Conservation (phyloP, 37 sponge, comb jelly and placozoan genomes). For the Lycopodina hypogea region DNA sequence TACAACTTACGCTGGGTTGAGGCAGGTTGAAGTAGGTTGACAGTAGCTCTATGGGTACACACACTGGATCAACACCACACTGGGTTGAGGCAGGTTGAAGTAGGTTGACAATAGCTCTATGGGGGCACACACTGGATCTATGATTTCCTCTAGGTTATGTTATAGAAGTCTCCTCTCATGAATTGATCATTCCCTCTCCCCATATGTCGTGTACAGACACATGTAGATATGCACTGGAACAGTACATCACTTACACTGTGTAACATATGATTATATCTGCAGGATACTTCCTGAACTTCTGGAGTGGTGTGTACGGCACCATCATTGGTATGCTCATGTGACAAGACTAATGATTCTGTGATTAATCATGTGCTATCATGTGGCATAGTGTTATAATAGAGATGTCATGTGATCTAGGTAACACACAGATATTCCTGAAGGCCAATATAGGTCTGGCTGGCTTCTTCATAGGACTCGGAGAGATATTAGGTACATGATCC, state of each 20-base stretch:
- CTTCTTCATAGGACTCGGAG: constrained; percentile 86
- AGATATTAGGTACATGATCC: constrained; percentile 80
- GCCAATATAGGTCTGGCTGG: constrained; percentile 70
- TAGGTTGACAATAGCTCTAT: no score
- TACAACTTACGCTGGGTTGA: neutral
- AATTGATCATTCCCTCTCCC: no score
- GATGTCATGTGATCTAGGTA: constrained; percentile 19
- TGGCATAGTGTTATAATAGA: neutral
- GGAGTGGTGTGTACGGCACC: constrained; percentile 90
- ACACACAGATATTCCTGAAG: constrained; percentile 13
- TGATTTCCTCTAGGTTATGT: neutral
- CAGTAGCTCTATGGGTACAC: no score
- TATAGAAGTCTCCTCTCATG: no score
- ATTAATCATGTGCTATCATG: neutral
- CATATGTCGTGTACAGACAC: no score
- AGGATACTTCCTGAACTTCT: constrained; percentile 89
- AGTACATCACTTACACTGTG: no score
- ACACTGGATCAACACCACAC: neutral
- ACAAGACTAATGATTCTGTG: neutral
- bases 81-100: neutral
- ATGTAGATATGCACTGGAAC: no score
- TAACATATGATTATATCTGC: neutral
- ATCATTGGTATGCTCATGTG: constrained; percentile 56
- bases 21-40: neutral
- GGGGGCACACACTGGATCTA: no score